phyloP scores from a whole-genome alignment of 2,113 vertebrate genomes.

The Carassius gibelio region DNA sequence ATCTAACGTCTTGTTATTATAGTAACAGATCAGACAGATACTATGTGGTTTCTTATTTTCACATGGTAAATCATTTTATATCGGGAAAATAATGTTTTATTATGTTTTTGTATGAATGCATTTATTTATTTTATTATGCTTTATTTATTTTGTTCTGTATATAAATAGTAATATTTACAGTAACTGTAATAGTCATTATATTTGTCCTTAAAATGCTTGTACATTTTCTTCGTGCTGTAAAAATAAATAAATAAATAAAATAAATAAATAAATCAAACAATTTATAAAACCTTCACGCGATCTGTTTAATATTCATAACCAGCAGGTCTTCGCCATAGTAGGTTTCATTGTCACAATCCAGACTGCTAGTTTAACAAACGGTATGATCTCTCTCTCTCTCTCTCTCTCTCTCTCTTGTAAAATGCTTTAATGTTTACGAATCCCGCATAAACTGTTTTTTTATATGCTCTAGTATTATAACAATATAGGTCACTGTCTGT shows the following conservation, averaged over 20 bases:
- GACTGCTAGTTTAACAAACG: neutral
- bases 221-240: neutral
- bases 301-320: constrained; percentile 10
- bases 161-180: neutral
- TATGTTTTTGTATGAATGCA: neutral
- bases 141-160: neutral
- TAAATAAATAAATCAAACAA: neutral
- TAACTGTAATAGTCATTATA: neutral
- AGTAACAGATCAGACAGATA: neutral
- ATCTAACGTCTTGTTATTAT: neutral
- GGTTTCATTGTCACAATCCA: neutral
- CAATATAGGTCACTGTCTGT: neutral
- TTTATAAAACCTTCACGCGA: neutral
- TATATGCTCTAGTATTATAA: neutral
- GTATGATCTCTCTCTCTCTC: neutral
- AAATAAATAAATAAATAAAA: neutral
- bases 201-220: neutral
- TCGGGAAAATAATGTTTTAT: neutral
- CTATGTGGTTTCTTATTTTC: neutral
- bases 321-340: constrained; percentile 1
- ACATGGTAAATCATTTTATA: neutral
- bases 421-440: neutral
- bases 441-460: neutral
- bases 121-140: neutral
- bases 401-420: too few relatives aligned